Evolutionary conservation across 1,140 invertebrate species (phyloP).

Genomic region (Cryptotermes secundus): DNA sequence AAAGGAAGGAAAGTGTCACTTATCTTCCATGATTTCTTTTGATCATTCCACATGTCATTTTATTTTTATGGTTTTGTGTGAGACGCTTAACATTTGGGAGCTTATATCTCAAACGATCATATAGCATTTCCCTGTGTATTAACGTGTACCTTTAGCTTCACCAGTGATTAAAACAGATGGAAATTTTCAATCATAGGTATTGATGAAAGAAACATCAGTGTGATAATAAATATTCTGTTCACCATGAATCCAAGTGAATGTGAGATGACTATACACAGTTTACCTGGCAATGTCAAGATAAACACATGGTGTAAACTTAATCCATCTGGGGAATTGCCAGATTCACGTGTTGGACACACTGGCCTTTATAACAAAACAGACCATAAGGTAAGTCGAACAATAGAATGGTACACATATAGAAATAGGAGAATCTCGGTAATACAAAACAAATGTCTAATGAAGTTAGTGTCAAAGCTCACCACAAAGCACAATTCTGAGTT

Average conservation of each 20-base stretch:
- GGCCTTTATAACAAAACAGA: neutral
- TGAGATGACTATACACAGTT: neutral
- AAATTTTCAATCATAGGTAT: neutral
- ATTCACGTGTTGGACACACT: neutral
- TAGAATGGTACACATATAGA: no score
- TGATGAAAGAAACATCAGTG: constrained; percentile 9
- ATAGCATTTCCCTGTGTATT: no score
- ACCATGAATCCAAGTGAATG: neutral
- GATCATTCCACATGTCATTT: no score
- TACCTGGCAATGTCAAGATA: neutral
- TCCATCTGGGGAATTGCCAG: neutral
- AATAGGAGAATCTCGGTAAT: no score
- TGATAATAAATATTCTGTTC: neutral
- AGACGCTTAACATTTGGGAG: no score
- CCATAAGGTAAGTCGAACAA: neutral
- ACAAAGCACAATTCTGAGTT: no score
- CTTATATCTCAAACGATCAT: no score
- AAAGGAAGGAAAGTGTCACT: no score
- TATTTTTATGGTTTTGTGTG: no score
- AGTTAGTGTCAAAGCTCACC: no score
- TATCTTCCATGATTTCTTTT: no score
- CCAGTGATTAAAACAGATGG: neutral
- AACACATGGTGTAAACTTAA: neutral
- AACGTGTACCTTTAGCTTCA: neutral
- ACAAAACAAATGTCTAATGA: no score